Conservation (phyloP, 2,888 invertebrate species). For the Isoperla grammatica region DNA sequence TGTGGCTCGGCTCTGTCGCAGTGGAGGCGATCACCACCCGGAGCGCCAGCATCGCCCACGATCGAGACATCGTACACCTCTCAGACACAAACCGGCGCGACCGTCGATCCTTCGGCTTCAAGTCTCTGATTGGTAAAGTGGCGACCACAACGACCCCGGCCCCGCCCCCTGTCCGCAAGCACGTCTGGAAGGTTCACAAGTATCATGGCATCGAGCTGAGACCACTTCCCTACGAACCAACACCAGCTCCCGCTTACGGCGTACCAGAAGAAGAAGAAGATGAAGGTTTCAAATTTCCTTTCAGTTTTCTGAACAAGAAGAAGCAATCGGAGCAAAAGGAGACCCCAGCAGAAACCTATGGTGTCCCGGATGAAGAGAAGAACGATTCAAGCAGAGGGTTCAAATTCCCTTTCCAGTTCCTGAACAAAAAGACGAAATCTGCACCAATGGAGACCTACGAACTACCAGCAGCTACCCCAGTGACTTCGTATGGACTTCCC, state of each 20-base stretch:
- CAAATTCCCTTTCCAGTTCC: conserved; percentile 9
- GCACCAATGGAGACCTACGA: neutral
- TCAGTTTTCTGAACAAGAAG: too few relatives aligned
- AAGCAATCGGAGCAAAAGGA: too few relatives aligned
- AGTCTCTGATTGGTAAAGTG: conserved; percentile 10
- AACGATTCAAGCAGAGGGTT: neutral
- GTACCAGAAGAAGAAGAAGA: too few relatives aligned
- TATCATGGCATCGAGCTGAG: conserved; percentile 38
- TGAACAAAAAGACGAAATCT: neutral
- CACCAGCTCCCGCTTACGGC: too few relatives aligned
- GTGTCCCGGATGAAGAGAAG: conserved; percentile 7
- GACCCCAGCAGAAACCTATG: conserved; percentile 12
- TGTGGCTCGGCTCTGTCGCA: too few relatives aligned
- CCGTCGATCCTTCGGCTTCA: conserved; percentile 17
- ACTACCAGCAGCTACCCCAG: neutral
- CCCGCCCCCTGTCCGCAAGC: conserved; percentile 19
- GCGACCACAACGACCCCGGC: neutral
- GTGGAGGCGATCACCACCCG: too few relatives aligned
- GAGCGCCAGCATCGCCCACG: too few relatives aligned
- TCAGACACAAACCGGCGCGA: too few relatives aligned
- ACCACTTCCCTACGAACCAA: conserved; percentile 38
- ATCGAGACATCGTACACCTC: too few relatives aligned
- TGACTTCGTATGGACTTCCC: conserved; percentile 13
- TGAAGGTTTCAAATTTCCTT: too few relatives aligned
- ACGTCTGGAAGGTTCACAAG: conserved; percentile 38